Base-by-base conservation (phyloP, 2,113 vertebrate genomes). In the Tonatia bakeri region DNA sequence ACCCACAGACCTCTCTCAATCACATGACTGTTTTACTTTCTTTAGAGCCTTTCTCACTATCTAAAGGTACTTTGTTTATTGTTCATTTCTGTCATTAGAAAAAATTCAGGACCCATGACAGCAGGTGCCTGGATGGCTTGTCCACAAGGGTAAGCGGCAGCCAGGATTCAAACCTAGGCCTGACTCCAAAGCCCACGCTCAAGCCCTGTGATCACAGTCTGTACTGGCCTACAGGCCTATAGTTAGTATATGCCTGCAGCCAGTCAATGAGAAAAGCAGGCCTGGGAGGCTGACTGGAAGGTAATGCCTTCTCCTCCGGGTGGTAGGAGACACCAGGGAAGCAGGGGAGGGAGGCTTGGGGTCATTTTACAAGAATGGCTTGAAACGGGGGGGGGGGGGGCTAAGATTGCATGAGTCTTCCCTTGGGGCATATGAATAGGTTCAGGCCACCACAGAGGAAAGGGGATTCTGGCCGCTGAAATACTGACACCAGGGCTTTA, bases 181-280 rank as follows among this genome's bases (percentile, higher is more conserved):
- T 7, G 59, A 45, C 36, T 17, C 47, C 65, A 50, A 83, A 87
- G 69, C 47, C 75, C 33, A 43, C 12, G 7, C 50, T 24, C 47
- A 17, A 24, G 69, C 59, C 70, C 70, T 20, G 54, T 12, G 40
- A 80, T 24, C 52, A 40, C 22, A 28, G 16, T 11, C 28, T 9
- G 1, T 0, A 1, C 0, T 8, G 50, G 28, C 20, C 31, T 7
- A 1, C 4, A 2, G 47, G 28, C 16, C 36, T 7, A 2, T 6
- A 3, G 36, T 43, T 40, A 16, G 28, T 7, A 16, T 0, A 13
- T 52, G 43, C 22, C 1, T 24, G 28, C 76, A 59, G 59, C 16
- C 31, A 47, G 33, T 24, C 17, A 24, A 1, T 4, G 61, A 84
- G 26, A 45, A 94, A 59, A 64, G n/a, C 87, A 76, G 59, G 33